A percentile compares a stretch with the other conserved stretches of the same genome.
These are phyloP conservation scores for Eupelmus urozonus DNA, from an alignment of 2,888 invertebrate genomes.

Conservation along the genomic window DNA sequence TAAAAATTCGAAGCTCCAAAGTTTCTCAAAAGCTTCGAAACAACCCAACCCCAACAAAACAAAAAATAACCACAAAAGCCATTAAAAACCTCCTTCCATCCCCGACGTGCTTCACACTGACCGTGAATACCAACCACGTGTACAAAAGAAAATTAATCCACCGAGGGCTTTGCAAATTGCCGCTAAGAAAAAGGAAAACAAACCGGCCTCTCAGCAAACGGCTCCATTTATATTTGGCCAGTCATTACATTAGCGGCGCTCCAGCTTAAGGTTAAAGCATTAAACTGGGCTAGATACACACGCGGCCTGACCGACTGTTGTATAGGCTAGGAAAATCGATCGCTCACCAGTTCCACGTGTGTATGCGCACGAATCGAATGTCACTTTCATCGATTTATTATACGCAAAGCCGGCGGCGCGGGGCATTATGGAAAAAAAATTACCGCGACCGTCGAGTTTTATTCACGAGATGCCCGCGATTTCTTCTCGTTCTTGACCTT, in stretches of 20 bases:
- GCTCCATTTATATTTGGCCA: constrained; percentile 23
- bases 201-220: neutral
- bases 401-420: neutral
- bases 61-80: neutral
- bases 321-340: constrained; percentile 28
- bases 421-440: constrained; percentile 23
- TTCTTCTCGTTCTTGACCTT: neutral
- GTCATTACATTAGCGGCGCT: constrained; percentile 23
- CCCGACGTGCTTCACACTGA: neutral
- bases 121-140: neutral
- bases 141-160: constrained; percentile 12
- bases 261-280: constrained; percentile 30
- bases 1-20: too few species aligned
- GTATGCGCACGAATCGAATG: constrained; percentile 25
- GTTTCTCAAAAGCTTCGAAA: neutral
- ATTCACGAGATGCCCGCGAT: too few species aligned
- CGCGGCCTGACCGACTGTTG: neutral
- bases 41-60: neutral
- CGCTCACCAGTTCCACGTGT: too few species aligned
- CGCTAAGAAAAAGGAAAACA: neutral
- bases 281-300: constrained; percentile 33
- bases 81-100: neutral
- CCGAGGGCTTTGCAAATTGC: neutral
- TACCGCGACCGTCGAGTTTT: constrained; percentile 15
- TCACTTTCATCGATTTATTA: constrained; percentile 40